Conservation (phyloP, 1,140 invertebrate species). For the Rhopalosiphum maidis region DNA sequence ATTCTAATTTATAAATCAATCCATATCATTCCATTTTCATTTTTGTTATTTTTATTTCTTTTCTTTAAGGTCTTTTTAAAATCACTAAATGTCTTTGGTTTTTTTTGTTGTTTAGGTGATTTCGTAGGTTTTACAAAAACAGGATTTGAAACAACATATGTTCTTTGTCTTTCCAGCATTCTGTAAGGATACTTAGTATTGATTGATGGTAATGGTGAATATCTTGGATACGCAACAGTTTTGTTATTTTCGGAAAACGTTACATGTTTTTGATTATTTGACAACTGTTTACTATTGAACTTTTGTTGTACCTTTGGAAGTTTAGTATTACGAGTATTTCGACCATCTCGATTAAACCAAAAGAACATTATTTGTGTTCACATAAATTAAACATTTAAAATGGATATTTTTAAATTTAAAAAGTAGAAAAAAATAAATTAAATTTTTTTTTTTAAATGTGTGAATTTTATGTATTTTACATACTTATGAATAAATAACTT, state of each 20-base stretch:
- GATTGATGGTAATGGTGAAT: constrained; percentile 39
- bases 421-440: not conserved
- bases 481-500: not conserved
- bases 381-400: not conserved
- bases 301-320: constrained; percentile 33
- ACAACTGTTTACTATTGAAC: not conserved
- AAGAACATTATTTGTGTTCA: constrained; percentile 34
- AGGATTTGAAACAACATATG: constrained; percentile 49
- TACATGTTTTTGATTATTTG: constrained; percentile 23
- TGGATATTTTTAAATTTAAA: not conserved
- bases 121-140: constrained; percentile 45
- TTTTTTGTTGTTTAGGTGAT: constrained; percentile 13
- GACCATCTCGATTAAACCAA: constrained; percentile 36
- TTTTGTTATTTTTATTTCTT: constrained; percentile 28
- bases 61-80: constrained; percentile 40
- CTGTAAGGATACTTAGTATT: constrained; percentile 21
- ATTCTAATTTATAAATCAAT: constrained; percentile 25
- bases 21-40: constrained; percentile 48
- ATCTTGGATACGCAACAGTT: constrained; percentile 9
- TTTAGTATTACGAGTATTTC: not conserved
- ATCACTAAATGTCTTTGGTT: constrained; percentile 31
- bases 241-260: not conserved
- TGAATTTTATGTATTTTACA: not conserved
- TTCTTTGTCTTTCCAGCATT: constrained; percentile 43
- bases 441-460: not conserved